Conservation (phyloP, 2,888 invertebrate species). For the Brachypalpus laphriformis region DNA sequence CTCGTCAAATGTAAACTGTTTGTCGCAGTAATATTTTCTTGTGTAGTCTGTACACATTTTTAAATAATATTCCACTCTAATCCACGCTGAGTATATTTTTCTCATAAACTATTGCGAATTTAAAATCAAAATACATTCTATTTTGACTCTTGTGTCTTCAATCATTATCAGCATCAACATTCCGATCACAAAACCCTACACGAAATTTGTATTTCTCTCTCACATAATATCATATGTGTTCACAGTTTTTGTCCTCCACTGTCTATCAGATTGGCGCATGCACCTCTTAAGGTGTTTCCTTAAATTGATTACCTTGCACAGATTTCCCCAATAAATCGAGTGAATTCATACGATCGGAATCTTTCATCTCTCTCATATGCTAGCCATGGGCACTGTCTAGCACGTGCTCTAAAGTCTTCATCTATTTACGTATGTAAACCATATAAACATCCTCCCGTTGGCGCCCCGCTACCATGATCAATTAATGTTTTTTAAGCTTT, state of each 20-base stretch:
- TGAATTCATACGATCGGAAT: slow-evolving; percentile 55
- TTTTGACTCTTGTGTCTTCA: too few species aligned
- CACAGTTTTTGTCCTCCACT: background rate
- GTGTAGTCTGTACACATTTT: too few species aligned
- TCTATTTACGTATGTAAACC: slow-evolving; percentile 52
- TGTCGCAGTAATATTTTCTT: too few species aligned
- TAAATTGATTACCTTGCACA: slow-evolving; percentile 52
- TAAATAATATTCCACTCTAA: too few species aligned
- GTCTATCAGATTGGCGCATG: slow-evolving; percentile 33
- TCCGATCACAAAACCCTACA: too few species aligned
- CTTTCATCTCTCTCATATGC: slow-evolving; percentile 33
- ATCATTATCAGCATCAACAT: too few species aligned
- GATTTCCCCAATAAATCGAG: slow-evolving; percentile 47
- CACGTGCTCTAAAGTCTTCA: slow-evolving; percentile 47
- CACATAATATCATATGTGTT: background rate
- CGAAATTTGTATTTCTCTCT: background rate
- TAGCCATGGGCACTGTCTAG: slow-evolving; percentile 34
- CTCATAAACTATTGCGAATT: too few species aligned
- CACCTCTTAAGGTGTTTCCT: slow-evolving; percentile 41
- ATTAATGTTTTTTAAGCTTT: slow-evolving; percentile 55
- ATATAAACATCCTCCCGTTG: background rate
- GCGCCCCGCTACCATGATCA: slow-evolving; percentile 1
- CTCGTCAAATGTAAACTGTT: too few species aligned
- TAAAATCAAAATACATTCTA: too few species aligned
- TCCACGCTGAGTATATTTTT: too few species aligned